A percentile compares a stretch with the other conserved stretches of the same genome.
Conservation (phyloP, 2,113 vertebrate species). For the Microcebus jonahi region DNA sequence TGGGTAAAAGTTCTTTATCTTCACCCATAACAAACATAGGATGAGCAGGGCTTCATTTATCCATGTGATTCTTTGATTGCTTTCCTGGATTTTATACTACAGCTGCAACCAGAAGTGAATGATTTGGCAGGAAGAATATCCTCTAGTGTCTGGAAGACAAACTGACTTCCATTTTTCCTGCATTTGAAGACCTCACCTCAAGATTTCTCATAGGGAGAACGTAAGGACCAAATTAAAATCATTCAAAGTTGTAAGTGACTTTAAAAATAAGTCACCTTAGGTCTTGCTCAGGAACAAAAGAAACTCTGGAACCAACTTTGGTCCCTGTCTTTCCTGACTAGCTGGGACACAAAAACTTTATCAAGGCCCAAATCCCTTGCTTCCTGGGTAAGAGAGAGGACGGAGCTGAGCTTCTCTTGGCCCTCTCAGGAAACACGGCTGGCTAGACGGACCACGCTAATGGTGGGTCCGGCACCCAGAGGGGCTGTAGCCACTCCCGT, state of each 20-base stretch:
- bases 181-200: background rate
- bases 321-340: background rate
- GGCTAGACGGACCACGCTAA: background rate
- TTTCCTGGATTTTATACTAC: background rate
- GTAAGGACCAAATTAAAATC: background rate
- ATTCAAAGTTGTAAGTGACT: background rate
- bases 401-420: background rate
- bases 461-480: too few species aligned
- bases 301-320: background rate
- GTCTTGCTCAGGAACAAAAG: background rate
- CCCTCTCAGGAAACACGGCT: background rate
- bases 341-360: background rate
- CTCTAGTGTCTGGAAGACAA: background rate
- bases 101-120: background rate
- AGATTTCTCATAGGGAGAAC: background rate
- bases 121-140: background rate
- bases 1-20: background rate
- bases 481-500: background rate
- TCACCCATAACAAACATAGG: background rate
- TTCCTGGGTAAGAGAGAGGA: background rate
- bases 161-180: background rate
- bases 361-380: background rate
- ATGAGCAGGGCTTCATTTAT: background rate
- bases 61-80: background rate
- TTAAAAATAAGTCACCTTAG: constrained; percentile 34